phyloP scores from a whole-genome alignment of 53 echinoderm and acorn worm genomes.

The Pentamera pediparva region DNA sequence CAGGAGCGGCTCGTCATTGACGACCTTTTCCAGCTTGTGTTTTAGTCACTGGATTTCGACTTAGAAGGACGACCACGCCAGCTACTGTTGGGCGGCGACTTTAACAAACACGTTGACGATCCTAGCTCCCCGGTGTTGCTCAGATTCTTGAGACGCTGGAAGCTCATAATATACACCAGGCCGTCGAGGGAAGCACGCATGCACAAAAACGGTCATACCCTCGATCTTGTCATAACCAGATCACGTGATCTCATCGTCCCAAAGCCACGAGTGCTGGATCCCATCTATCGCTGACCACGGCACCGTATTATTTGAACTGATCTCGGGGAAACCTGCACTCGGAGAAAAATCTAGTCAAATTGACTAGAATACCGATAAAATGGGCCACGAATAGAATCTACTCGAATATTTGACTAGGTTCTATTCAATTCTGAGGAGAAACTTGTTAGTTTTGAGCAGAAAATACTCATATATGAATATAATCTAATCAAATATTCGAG shows the following conservation, averaged over 20 bases:
- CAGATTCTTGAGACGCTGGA: not conserved
- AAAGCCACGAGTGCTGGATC: no score
- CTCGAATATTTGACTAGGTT: no score
- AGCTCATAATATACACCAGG: not conserved
- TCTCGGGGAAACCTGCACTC: not conserved
- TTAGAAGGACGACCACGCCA: not conserved
- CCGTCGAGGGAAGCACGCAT: not conserved
- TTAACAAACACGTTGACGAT: not conserved
- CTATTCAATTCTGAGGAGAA: no score
- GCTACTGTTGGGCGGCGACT: not conserved
- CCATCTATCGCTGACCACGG: not conserved
- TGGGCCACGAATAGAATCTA: no score
- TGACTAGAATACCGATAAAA: no score
- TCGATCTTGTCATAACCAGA: not conserved
- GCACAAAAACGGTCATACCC: not conserved
- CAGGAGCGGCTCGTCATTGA: not conserved
- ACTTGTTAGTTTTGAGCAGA: no score
- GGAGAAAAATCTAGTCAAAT: no score
- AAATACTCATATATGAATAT: no score
- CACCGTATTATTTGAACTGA: not conserved
- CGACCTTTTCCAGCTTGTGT: no score
- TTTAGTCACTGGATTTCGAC: no score
- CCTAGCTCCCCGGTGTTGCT: not conserved
- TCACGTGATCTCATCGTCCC: not conserved
- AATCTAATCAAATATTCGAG: no score